Base-by-base conservation (phyloP, 64 coral and sea anemone species). In the Dendronephthya gigantea region DNA sequence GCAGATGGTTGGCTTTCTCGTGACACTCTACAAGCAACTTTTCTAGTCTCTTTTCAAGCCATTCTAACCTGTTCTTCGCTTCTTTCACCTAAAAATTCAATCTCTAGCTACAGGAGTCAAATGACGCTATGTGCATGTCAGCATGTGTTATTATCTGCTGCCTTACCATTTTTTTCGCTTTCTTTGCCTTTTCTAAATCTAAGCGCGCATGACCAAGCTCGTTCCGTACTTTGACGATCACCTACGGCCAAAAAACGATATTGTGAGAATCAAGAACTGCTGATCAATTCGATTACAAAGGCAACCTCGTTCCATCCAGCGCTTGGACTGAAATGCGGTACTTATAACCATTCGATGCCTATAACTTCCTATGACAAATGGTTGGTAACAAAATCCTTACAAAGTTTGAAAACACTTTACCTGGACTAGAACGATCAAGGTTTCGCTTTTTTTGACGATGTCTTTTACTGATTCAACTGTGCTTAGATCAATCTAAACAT, bases 161-260 rank as follows among this genome's bases (percentile, higher is more conserved):
- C 32, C 69, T 83, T 90, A 97, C 94, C 91, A 92, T 92, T 81
- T 55, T 66, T 68, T 87, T 92, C 39, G 81, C 41, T 81, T 90
- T 97, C 39, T 91, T 83, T 14, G 92, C 89, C 58, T 93, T 86
- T 82, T 97, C 94, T 58, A 97, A 84, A 59, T 97, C 94, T 55
- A 97, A 49, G 48, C 91, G 88, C 68, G 92, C 94, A 91, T 93
- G 86, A 58, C 92, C 94, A 84, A 97, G 92, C 83, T 97, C 94
- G 85, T 97, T 97, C 8, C 94, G 89, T 40, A 97, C 90, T 85
- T 97, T 97, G 86, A 97, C 93, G n/a, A 92, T 35, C 16, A 92
- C 87, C 90, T 92, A 39, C 36, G 15, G 8, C 4, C 30, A 86
- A 62, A 47, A 55, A 48, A 68, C 19, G 15, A 82, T 43, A 28